Conservation (phyloP, 2,797 vertebrate species). For the Chlorospingus semifuscus region DNA sequence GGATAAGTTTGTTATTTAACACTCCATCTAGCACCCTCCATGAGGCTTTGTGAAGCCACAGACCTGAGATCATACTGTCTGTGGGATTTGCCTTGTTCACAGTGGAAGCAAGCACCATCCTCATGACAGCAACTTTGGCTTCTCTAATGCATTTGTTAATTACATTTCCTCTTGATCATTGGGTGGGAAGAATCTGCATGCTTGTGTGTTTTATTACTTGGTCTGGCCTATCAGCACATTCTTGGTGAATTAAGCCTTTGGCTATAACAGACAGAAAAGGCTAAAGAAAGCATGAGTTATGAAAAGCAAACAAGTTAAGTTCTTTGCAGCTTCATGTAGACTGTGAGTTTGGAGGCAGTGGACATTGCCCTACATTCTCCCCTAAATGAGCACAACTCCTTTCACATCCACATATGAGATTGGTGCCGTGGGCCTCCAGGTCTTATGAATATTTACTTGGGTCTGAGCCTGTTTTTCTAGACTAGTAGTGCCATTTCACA, state of each 20-base stretch:
- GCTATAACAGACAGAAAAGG: slow-evolving; percentile 63
- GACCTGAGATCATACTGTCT: slow-evolving; percentile 21
- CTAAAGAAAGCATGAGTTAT: slow-evolving; percentile 65
- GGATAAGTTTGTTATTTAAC: slow-evolving; percentile 43
- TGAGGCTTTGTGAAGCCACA: slow-evolving; percentile 41
- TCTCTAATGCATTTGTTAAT: slow-evolving; percentile 81
- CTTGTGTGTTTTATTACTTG: slow-evolving; percentile 78
- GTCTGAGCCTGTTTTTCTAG: not conserved
- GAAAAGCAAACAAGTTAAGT: slow-evolving; percentile 48
- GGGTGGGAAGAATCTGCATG: slow-evolving; percentile 77
- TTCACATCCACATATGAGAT: not conserved
- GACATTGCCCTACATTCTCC: not conserved
- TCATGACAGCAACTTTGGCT: slow-evolving; percentile 75
- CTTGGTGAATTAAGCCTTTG: slow-evolving; percentile 66
- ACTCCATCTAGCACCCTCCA: slow-evolving; percentile 31
- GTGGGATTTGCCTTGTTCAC: slow-evolving; percentile 44
- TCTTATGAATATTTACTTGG: not conserved
- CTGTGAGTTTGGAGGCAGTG: not conserved
- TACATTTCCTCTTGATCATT: slow-evolving; percentile 81
- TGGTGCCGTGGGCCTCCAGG: not conserved
- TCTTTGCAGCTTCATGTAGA: not conserved
- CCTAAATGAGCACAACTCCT: not conserved
- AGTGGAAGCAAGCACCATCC: slow-evolving; percentile 33
- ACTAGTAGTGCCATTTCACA: not conserved
- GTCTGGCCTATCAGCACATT: slow-evolving; percentile 80